A percentile compares a stretch with the other conserved stretches of the same genome.
Conservation (phyloP, 92 coral and sea anemone genomes). For the Parazoanthus darwini region DNA sequence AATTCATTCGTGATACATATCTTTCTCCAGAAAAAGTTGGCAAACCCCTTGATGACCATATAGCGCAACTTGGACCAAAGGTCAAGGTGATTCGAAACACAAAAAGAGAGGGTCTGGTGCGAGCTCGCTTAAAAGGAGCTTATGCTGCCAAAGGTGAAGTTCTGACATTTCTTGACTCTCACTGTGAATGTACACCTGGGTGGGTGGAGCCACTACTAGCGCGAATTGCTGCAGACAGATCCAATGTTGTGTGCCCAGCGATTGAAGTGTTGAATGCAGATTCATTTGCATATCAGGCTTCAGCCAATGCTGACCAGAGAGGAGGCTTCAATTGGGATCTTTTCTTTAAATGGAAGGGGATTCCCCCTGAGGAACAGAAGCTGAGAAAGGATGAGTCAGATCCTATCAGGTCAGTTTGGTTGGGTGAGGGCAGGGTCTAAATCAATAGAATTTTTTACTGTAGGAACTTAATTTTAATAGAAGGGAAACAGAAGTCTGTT, state of each 20-base stretch:
- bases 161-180: constrained; percentile 95
- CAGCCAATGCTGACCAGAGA: constrained; percentile 93
- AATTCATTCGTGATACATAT: neutral
- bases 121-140: constrained; percentile 95
- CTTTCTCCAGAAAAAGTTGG: constrained; percentile 74
- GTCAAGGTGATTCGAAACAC: constrained; percentile 84
- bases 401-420: constrained; percentile 79
- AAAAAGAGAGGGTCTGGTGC: constrained; percentile 95
- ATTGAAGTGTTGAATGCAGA: constrained; percentile 98
- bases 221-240: constrained; percentile 81
- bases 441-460: neutral
- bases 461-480: neutral
- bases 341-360: constrained; percentile 98
- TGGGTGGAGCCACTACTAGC: constrained; percentile 98
- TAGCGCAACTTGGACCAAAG: constrained; percentile 70
- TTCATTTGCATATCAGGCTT: constrained; percentile 95
- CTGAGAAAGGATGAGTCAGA: constrained; percentile 87
- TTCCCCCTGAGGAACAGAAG: constrained; percentile 97
- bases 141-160: constrained; percentile 85
- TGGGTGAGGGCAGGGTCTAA: neutral
- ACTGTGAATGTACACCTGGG: constrained; percentile 98
- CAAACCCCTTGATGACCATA: constrained; percentile 85
- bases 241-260: constrained; percentile 98
- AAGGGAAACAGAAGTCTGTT: neutral
- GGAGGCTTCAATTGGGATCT: constrained; percentile 99